These are phyloP conservation scores for Sturnira hondurensis DNA, from an alignment of 2,113 vertebrate genomes.

Conservation along the genomic window DNA sequence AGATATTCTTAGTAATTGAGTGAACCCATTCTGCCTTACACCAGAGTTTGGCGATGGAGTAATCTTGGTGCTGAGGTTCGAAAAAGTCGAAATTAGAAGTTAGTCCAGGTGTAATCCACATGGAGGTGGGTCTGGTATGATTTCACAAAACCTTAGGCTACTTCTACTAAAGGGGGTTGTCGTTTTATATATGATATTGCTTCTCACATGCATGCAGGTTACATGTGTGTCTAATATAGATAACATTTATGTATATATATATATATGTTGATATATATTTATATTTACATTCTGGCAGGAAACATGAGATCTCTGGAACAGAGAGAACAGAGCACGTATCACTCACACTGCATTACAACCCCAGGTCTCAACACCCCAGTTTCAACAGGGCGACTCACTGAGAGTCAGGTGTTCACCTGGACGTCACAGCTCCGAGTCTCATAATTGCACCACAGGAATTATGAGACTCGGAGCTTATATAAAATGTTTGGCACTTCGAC, in stretches of 20 bases:
- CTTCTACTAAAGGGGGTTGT: background rate
- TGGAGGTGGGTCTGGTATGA: background rate
- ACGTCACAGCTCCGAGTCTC: too few relatives aligned
- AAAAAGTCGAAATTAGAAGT: slow-evolving; percentile 2
- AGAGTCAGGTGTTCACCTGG: background rate
- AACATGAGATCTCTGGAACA: background rate
- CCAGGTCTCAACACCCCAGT: background rate
- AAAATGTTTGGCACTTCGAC: background rate
- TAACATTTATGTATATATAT: background rate
- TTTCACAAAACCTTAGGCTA: background rate
- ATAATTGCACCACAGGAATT: background rate
- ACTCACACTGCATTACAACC: background rate
- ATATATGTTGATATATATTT: background rate
- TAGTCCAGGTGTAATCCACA: background rate
- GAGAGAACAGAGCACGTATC: background rate
- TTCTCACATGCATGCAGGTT: background rate
- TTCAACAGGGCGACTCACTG: background rate
- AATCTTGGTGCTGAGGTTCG: background rate
- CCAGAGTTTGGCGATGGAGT: background rate
- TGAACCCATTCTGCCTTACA: background rate
- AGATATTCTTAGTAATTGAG: background rate
- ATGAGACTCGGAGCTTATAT: background rate
- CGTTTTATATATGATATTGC: background rate
- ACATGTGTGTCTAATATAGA: background rate
- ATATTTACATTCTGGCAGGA: background rate